Evolutionary conservation across 2,113 vertebrate species (phyloP), one percentile per base, ranked within the genome.

Genomic region (Indicator maculatus): DNA sequence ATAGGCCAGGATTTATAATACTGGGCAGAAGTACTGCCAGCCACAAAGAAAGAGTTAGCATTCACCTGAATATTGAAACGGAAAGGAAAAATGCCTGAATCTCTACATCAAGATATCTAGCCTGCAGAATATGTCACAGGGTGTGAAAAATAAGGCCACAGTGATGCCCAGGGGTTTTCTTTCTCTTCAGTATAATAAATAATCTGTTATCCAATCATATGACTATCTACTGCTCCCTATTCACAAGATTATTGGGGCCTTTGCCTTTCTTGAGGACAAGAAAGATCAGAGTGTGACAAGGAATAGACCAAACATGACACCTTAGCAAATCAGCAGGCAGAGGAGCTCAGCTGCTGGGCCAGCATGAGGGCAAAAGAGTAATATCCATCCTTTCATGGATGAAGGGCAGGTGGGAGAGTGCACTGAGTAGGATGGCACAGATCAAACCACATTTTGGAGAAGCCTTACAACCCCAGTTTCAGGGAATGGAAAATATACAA

Each of bases 121-220:
- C 4, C 38, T 76, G 50, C 18, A 63, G 53, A 74, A 52, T 11
- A 65, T 27, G 16, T 8, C 11, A 28, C 2, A 26, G 24, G 8
- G 4, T 78, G 8, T 33, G 12, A 91, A 47, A 60, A 93, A 74
- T 1, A 64, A 24, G 12, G 9, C 26, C 18, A 21, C 8, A 27
- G 2, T 5, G 63, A 6, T 1, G 4, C 8, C 50, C 2, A 33
- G 64, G 4, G 10, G 5, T 87, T 75, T 50, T 21, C 9, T 9
- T 58, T 89, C 1, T 0, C 30, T 71, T 55, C 8, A 20, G 47
- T 21, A 33, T 27, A 20, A 41, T 31, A 73, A 79, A 56, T 33
- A 39, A 19, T 31, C 8, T 69, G 5, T 89, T 79, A 47, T 58
- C 6, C 15, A 47, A 16, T 18, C 13, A 23, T 16, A 27, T 1